Conservation (phyloP, 2,113 vertebrate genomes). For the Odocoileus hemionus region DNA sequence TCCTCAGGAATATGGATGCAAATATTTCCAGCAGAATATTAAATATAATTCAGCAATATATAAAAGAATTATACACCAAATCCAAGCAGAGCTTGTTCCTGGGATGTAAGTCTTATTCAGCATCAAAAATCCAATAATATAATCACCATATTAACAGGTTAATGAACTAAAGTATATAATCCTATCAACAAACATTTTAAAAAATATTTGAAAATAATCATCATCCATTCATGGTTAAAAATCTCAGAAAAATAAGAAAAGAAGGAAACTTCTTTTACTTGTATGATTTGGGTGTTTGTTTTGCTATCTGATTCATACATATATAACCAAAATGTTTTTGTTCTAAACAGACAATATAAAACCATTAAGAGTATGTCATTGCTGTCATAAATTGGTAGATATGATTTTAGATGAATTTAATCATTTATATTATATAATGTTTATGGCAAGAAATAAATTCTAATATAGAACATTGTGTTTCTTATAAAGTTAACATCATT, state of each 20-base stretch:
- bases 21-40: not conserved
- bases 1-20: not conserved
- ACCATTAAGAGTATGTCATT: not conserved
- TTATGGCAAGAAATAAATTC: not conserved
- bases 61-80: not conserved
- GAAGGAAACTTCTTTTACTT: not conserved
- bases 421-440: not conserved
- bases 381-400: not conserved
- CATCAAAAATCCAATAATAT: not conserved
- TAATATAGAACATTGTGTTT: not conserved
- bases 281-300: not conserved
- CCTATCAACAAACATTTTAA: not conserved
- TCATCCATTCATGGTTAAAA: not conserved
- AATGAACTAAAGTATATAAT: not conserved
- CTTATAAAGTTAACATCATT: not conserved
- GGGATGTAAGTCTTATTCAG: not conserved
- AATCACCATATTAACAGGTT: not conserved
- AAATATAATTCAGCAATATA: not conserved
- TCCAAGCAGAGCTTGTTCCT: not conserved
- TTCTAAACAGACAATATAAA: not conserved
- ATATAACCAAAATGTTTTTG: not conserved
- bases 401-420: not conserved
- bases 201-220: not conserved
- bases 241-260: not conserved
- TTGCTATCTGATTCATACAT: not conserved